These are phyloP conservation scores for Spodoptera frugiperda DNA, from an alignment of 1,140 invertebrate species.

Conservation along the genomic window DNA sequence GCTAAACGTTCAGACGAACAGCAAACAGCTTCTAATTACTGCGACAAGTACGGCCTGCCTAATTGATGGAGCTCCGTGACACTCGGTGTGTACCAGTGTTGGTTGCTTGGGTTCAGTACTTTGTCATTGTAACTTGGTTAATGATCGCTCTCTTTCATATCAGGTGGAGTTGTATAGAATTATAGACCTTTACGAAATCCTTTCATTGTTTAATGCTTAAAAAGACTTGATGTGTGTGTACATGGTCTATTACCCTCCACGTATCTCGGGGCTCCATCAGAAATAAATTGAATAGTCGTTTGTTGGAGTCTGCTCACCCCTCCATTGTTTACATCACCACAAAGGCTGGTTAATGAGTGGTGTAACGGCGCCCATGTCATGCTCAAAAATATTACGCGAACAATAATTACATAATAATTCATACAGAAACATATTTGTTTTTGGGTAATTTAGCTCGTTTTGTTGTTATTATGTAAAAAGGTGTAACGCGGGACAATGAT, in stretches of 20 bases:
- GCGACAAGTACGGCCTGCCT: background rate
- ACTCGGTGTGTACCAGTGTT: background rate
- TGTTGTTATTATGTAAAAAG: slow-evolving; percentile 37
- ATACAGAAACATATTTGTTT: slow-evolving; percentile 33
- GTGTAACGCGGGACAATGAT: slow-evolving; percentile 4
- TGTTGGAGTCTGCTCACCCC: background rate
- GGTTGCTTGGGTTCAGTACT: too few species aligned
- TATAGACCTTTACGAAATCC: too few species aligned
- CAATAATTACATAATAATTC: slow-evolving; percentile 38
- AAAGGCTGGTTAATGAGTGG: slow-evolving; percentile 42
- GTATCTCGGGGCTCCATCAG: too few species aligned
- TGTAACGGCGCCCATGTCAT: slow-evolving; percentile 22
- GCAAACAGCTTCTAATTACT: slow-evolving; percentile 6
- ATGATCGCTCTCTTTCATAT: too few species aligned
- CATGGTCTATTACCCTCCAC: too few species aligned
- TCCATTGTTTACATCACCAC: slow-evolving; percentile 25
- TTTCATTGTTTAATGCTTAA: too few species aligned
- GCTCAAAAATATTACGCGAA: slow-evolving; percentile 32
- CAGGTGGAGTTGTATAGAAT: too few species aligned
- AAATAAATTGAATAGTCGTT: too few species aligned
- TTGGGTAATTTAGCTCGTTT: slow-evolving; percentile 1
- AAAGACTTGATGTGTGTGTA: too few species aligned
- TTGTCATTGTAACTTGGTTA: too few species aligned
- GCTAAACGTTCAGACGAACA: background rate
- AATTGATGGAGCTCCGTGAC: slow-evolving; percentile 5